Evolutionary conservation across 2,888 invertebrate genomes (phyloP).

Genomic region (Pterobdella sp.): DNA sequence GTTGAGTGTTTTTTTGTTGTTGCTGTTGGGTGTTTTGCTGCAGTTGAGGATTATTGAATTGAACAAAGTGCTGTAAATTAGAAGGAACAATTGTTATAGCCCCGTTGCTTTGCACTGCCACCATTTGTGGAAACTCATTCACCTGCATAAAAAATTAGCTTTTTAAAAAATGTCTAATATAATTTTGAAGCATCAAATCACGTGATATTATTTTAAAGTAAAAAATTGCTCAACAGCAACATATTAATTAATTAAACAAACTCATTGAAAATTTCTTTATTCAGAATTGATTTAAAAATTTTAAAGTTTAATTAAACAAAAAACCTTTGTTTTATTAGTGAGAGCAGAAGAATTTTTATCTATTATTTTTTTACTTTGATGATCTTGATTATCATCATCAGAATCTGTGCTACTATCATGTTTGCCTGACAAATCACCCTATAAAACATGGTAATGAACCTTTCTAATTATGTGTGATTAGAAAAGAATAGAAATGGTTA

Average conservation of each 20-base stretch:
- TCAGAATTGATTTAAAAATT: too few relatives aligned
- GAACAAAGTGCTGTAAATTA: conserved; percentile 18
- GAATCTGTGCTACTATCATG: conserved; percentile 27
- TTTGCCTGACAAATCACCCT: conserved; percentile 12
- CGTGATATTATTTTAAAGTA: too few relatives aligned
- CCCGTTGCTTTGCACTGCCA: conserved; percentile 24
- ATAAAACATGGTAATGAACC: background rate
- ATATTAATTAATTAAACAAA: too few relatives aligned
- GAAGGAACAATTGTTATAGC: conserved; percentile 13
- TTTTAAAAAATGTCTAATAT: background rate
- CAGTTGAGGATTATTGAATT: conserved; percentile 4
- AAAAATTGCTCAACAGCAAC: too few relatives aligned
- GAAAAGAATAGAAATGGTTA: conserved; percentile 13
- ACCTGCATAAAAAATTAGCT: conserved; percentile 1
- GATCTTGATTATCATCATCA: conserved; percentile 12
- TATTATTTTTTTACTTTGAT: background rate
- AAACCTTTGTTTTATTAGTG: background rate
- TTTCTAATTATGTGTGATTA: background rate
- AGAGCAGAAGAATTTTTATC: background rate
- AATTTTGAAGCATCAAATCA: too few relatives aligned
- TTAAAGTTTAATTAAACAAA: background rate
- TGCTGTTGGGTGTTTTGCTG: conserved; percentile 3
- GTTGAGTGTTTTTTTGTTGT: background rate
- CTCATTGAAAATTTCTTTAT: too few relatives aligned
- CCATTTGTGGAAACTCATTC: conserved; percentile 22